These are phyloP conservation scores for Pandion haliaetus DNA, from an alignment of 2,113 vertebrate species.

Conservation along the genomic window DNA sequence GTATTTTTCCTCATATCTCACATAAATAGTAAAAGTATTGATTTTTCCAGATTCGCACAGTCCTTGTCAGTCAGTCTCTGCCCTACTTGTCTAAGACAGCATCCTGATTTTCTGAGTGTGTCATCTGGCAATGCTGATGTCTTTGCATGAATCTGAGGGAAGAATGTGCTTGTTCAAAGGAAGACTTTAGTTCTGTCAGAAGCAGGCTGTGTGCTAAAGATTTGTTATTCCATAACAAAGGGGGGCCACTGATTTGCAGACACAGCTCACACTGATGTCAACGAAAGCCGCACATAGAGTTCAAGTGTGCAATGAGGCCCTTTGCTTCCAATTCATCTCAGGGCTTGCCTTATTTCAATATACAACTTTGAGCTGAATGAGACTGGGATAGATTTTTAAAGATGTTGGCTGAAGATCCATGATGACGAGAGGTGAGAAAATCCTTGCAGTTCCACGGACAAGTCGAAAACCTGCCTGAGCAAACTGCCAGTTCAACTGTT, in stretches of 20 bases:
- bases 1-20: neutral
- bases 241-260: constrained; percentile 1
- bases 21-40: neutral
- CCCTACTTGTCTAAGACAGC: neutral
- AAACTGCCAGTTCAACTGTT: constrained; percentile 47
- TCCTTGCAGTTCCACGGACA: constrained; percentile 32
- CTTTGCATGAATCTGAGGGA: neutral
- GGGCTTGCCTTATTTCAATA: neutral
- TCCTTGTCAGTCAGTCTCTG: neutral
- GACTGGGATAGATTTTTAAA: constrained; percentile 23
- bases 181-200: neutral
- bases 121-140: neutral
- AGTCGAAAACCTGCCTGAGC: constrained; percentile 48
- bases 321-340: constrained; percentile 11
- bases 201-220: constrained; percentile 7
- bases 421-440: constrained; percentile 31
- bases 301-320: neutral
- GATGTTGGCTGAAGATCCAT: constrained; percentile 12
- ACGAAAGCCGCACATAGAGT: neutral
- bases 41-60: neutral
- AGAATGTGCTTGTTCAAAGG: constrained; percentile 28
- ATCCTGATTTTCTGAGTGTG: neutral
- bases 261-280: constrained; percentile 1
- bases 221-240: constrained; percentile 31
- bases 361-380: neutral